Evolutionary conservation across 2,888 invertebrate species (phyloP), one percentile per base, ranked within the genome.

Genomic region (Heliconius aoede): DNA sequence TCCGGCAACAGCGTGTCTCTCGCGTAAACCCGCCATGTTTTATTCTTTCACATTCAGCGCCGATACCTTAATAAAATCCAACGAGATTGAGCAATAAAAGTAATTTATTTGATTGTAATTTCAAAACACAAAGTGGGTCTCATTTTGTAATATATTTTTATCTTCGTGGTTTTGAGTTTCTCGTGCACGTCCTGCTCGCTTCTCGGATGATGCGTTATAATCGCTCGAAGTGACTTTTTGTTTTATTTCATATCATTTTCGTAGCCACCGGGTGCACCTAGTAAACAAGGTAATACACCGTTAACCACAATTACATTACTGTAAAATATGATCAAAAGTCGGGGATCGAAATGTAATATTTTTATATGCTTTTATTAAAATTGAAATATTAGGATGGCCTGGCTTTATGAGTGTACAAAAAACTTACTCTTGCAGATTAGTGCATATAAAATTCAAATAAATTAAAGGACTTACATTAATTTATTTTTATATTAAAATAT

Each of bases 71-170:
- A 94, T 94, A 94, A 94, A 94, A 94, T 87, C 92, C 92, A 94
- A 94, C 94, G 88, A 93, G 93, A 94, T 94, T 94, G 94, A 94
- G 94, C 92, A 94, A 94, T 94, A 94, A 94, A 94, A 87, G 93
- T 94, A 94, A 94, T 94, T 94, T 94, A 94, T 94, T 92, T 92
- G 93, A 94, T 93, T 94, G 94, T 94, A 93, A 94, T 94, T 94
- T 93, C 92, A 93, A 93, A 94, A 93, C 93, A 94, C 93, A 93
- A 93, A 94, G 91, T 93, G 92, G 91, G 87, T 86, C 93, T 93
- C 91, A 92, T 92, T 94, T 93, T 92, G 93, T 93, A 93, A 93
- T 93, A 90, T 94, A 93, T 93, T 94, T 94, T 94, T 93, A 91
- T 91, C 90, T 92, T 87, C 87, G 93, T 91, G 94, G 93, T 93